These are phyloP conservation scores for Hippocampus mohnikei DNA, from an alignment of 2,113 vertebrate species.

Conservation along the genomic window DNA sequence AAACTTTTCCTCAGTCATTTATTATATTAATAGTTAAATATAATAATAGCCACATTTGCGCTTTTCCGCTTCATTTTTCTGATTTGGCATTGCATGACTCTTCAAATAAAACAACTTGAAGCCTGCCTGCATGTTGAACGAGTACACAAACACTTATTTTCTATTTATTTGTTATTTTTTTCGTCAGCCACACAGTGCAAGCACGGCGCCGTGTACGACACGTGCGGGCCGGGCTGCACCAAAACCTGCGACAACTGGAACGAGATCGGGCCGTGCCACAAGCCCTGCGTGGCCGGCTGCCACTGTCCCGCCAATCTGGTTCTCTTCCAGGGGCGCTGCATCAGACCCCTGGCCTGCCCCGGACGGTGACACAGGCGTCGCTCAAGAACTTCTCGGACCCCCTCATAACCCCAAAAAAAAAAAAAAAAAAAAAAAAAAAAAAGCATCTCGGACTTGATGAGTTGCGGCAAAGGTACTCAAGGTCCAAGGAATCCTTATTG, in stretches of 20 bases:
- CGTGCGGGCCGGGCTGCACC: constrained; percentile 91
- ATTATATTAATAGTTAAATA: too few species aligned
- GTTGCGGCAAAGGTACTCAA: constrained; percentile 35
- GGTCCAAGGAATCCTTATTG: constrained; percentile 18
- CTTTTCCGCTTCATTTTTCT: too few species aligned
- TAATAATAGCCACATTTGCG: too few species aligned
- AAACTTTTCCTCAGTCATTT: too few species aligned
- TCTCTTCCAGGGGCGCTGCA: constrained; percentile 87
- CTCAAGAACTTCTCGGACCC: constrained; percentile 21
- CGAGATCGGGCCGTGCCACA: constrained; percentile 88
- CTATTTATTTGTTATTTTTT: background rate
- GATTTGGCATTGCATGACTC: too few species aligned
- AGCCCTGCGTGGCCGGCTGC: constrained; percentile 90
- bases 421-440: background rate
- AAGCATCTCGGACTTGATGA: constrained; percentile 15
- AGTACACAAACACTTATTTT: too few species aligned
- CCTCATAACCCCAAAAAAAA: background rate
- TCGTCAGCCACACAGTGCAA: constrained; percentile 87
- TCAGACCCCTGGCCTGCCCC: constrained; percentile 90
- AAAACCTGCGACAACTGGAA: constrained; percentile 99
- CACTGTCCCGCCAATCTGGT: constrained; percentile 94
- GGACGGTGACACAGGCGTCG: constrained; percentile 80
- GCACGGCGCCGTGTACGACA: constrained; percentile 90
- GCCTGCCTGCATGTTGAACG: too few species aligned
- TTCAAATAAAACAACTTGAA: too few species aligned